Percentiles rank a stretch among this genome's conserved stretches.
Evolutionary conservation across 2,113 vertebrate species (phyloP).

Genomic region (Nothobranchius furzeri): DNA sequence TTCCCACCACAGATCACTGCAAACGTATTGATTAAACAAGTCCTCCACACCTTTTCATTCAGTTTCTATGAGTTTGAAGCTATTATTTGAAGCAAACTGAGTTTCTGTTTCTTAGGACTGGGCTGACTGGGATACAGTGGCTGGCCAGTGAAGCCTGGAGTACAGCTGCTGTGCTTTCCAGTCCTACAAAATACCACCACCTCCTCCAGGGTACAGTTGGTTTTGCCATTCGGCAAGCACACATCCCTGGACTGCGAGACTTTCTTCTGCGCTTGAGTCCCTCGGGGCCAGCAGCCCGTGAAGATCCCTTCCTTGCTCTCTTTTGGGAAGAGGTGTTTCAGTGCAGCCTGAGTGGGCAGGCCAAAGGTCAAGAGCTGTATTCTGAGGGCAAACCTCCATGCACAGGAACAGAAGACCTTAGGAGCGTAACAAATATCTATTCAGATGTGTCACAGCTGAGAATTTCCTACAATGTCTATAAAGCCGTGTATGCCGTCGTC

Average conservation of each 20-base stretch:
- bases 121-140: slow-evolving; percentile 80
- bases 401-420: slow-evolving; percentile 75
- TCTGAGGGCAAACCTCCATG: slow-evolving; percentile 58
- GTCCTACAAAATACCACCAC: slow-evolving; percentile 62
- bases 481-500: slow-evolving; percentile 78
- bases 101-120: slow-evolving; percentile 42
- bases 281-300: slow-evolving; percentile 31
- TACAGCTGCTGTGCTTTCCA: slow-evolving; percentile 78
- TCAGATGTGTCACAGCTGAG: slow-evolving; percentile 80
- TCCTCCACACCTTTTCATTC: no score
- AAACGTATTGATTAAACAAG: no score
- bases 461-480: slow-evolving; percentile 84
- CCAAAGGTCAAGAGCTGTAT: slow-evolving; percentile 9
- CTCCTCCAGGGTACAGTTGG: slow-evolving; percentile 80
- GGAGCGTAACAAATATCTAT: slow-evolving; percentile 72
- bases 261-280: slow-evolving; percentile 78
- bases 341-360: slow-evolving; percentile 66
- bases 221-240: slow-evolving; percentile 76
- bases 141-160: slow-evolving; percentile 84
- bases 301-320: slow-evolving; percentile 73
- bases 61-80: no score
- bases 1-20: no score
- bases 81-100: no score
- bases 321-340: slow-evolving; percentile 82
- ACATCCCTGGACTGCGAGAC: slow-evolving; percentile 73